These are phyloP conservation scores for Alfaro cultratus DNA, from an alignment of 2,797 vertebrate species.

Conservation along the genomic window DNA sequence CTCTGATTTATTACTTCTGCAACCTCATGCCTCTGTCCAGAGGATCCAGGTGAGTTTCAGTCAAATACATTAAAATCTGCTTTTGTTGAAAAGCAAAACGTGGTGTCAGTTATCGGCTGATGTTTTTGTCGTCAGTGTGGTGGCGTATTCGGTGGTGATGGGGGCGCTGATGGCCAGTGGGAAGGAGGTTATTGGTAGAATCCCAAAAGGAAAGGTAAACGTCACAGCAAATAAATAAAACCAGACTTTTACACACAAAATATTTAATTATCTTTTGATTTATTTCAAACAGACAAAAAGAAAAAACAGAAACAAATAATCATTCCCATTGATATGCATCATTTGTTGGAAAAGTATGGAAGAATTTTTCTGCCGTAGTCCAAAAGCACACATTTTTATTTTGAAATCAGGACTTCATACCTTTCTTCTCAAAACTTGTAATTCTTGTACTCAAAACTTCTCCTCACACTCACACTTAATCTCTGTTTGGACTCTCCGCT, in stretches of 20 bases:
- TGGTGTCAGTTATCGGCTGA: neutral
- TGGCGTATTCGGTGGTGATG: constrained; percentile 96
- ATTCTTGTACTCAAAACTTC: too few relatives aligned
- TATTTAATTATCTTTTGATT: too few relatives aligned
- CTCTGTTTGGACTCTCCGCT: too few relatives aligned
- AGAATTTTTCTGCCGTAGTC: too few relatives aligned
- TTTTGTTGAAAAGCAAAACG: neutral
- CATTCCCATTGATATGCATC: too few relatives aligned
- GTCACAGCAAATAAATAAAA: neutral
- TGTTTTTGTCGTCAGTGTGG: constrained; percentile 82
- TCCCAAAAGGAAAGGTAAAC: constrained; percentile 93
- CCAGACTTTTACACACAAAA: neutral
- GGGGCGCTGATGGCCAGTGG: constrained; percentile 97
- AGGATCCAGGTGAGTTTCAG: constrained; percentile 66
- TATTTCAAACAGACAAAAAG: too few relatives aligned
- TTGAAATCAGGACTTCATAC: too few relatives aligned
- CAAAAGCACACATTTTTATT: too few relatives aligned
- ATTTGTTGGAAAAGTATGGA: too few relatives aligned
- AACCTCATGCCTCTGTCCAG: constrained; percentile 98
- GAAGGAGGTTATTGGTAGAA: constrained; percentile 93
- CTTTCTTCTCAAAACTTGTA: too few relatives aligned
- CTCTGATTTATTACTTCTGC: constrained; percentile 98
- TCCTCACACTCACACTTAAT: too few relatives aligned
- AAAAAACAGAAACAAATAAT: too few relatives aligned
- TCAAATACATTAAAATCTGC: neutral